These are phyloP conservation scores for Dendrolimus pini DNA, from an alignment of 2,888 invertebrate species.

Conservation along the genomic window DNA sequence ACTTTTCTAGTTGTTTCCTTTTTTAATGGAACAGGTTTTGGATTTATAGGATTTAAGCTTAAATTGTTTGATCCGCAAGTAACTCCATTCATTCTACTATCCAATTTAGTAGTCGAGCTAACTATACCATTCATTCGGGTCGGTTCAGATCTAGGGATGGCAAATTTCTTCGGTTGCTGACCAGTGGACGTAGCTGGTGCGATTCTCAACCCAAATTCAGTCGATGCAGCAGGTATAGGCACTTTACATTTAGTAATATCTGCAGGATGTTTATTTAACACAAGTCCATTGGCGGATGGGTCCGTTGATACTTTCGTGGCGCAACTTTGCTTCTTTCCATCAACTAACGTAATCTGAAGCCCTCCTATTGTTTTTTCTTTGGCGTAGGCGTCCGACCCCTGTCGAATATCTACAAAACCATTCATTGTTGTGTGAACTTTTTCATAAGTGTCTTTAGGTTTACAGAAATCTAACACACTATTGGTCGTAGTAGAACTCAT, in stretches of 20 bases:
- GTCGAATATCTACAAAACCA: conserved; percentile 55
- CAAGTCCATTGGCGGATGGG: conserved; percentile 56
- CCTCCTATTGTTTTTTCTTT: conserved; percentile 40
- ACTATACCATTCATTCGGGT: conserved; percentile 51
- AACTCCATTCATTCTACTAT: conserved; percentile 66
- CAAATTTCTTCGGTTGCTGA: conserved; percentile 41
- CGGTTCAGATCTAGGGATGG: conserved; percentile 34
- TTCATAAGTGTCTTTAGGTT: conserved; percentile 41
- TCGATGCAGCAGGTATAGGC: conserved; percentile 43
- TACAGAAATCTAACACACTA: conserved; percentile 43
- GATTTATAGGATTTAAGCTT: conserved; percentile 41
- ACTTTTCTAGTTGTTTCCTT: conserved; percentile 48
- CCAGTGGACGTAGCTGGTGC: conserved; percentile 38
- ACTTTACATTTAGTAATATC: conserved; percentile 41
- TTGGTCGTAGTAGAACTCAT: conserved; percentile 31
- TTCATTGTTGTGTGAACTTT: conserved; percentile 46
- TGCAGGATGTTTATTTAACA: conserved; percentile 26
- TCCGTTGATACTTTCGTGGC: conserved; percentile 36
- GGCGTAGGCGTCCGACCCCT: conserved; percentile 35
- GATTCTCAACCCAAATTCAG: conserved; percentile 36
- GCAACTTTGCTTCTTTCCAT: conserved; percentile 40
- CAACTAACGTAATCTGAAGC: conserved; percentile 43
- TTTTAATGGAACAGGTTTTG: conserved; percentile 41
- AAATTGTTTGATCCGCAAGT: conserved; percentile 67
- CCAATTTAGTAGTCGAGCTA: conserved; percentile 64